Base-by-base conservation (phyloP, 2,113 vertebrate species). In the Sebastes fasciatus region DNA sequence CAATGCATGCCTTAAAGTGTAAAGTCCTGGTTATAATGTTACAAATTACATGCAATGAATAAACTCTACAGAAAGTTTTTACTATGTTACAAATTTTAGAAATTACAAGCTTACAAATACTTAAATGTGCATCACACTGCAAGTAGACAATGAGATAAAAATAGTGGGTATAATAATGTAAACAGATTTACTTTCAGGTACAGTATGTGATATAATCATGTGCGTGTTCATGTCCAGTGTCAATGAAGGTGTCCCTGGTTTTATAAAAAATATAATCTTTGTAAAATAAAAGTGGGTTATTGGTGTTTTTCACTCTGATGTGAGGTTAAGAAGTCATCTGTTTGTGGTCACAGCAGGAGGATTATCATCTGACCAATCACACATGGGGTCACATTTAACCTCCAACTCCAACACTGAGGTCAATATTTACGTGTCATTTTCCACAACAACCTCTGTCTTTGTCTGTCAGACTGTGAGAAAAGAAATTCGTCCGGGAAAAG, bases 291-390 rank as follows among this genome's bases (percentile, higher is more conserved):
- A n/a, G 8, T 23, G 12, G 45, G 63, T 46, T 16, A 23, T 10
- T 17, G 26, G 4, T 45, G 43, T 45, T 2, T 40, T 1, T 64
- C 5, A 9, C 2, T 49, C 51, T 55, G 43, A 67, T 4, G 34
- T 23, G 13, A 4, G 3, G 40, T 0, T 16, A 17, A 58, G 34
- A 62, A 40, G 12, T 75, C 80, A 79, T 63, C 21, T 75, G 12
- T 48, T 4, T 69, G 74, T 80, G 86, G 84, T 21, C 48, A 1
- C 64, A 82, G 72, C 73, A 80, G 67, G 5, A 79, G 34, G 63
- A 66, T 77, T 49, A n/a, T 88, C 89, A 85, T 68, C 58, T 89
- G 87, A 91, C 52, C 54, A 2, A 42, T 40, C 2, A n/a, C 77
- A 64, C 51, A 45, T 0, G 1, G 2, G 43, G 68, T 82, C 82